phyloP scores from a whole-genome alignment of 2,113 vertebrate genomes.

The Seriola quinqueradiata region DNA sequence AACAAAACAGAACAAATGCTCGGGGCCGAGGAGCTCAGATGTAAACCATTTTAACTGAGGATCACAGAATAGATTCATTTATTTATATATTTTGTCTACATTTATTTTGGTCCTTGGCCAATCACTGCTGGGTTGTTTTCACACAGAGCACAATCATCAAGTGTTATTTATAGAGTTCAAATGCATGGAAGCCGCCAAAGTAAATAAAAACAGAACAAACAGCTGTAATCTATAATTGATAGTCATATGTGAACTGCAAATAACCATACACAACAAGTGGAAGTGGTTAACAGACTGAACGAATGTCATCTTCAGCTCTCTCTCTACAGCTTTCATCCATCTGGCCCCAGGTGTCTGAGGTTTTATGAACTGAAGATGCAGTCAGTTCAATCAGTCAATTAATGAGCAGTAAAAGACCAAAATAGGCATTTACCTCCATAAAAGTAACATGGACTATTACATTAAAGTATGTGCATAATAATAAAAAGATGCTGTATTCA shows the following conservation, averaged over 20 bases:
- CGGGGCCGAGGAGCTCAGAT: not conserved
- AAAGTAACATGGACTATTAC: not conserved
- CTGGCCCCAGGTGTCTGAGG: not conserved
- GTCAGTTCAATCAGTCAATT: constrained; percentile 1
- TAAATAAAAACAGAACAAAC: not conserved
- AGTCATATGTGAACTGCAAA: not conserved
- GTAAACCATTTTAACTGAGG: not conserved
- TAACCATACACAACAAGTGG: too few relatives aligned
- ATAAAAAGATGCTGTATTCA: not conserved
- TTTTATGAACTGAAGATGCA: not conserved
- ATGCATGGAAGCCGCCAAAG: not conserved
- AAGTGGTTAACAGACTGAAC: not conserved
- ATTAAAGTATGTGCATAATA: not conserved
- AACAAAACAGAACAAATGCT: not conserved
- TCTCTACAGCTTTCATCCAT: not conserved
- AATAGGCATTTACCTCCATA: not conserved
- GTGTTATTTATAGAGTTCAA: not conserved
- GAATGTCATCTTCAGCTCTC: not conserved
- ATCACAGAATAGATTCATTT: not conserved
- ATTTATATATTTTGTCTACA: not conserved
- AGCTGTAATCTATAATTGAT: not conserved
- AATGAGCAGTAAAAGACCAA: constrained; percentile 13
- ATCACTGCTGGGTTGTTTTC: not conserved
- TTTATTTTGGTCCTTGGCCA: not conserved
- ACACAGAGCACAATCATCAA: not conserved